phyloP scores from a whole-genome alignment of 1,140 invertebrate genomes.

The Apis laboriosa region DNA sequence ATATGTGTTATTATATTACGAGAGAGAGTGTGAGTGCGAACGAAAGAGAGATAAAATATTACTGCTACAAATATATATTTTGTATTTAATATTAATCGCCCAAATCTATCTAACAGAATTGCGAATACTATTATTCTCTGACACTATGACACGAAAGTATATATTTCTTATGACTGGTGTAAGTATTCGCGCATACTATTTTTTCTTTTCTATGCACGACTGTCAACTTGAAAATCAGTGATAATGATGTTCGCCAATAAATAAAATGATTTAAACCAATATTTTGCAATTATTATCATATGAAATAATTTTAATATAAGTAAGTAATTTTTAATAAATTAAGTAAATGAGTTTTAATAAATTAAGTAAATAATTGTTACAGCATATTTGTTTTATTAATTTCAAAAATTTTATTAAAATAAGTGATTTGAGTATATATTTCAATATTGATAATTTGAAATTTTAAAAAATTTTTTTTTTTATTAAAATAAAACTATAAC shows the following conservation, averaged over 20 bases:
- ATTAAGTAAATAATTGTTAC: no score
- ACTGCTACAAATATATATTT: slow-evolving; percentile 77
- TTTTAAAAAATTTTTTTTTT: no score
- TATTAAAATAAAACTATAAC: background rate
- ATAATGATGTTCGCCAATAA: slow-evolving; percentile 67
- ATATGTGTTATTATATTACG: slow-evolving; percentile 73
- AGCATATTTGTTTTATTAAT: no score
- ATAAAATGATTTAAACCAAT: slow-evolving; percentile 54
- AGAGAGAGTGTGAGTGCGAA: slow-evolving; percentile 53
- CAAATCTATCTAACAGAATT: slow-evolving; percentile 71
- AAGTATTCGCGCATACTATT: slow-evolving; percentile 71
- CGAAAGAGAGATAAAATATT: slow-evolving; percentile 51
- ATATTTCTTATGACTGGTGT: slow-evolving; percentile 71
- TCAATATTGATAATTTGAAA: no score
- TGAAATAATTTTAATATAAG: background rate
- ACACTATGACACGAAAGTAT: slow-evolving; percentile 68
- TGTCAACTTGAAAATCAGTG: slow-evolving; percentile 70
- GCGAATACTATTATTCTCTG: slow-evolving; percentile 70
- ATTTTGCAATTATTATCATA: background rate
- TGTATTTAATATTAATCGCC: slow-evolving; percentile 77
- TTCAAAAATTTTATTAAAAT: no score
- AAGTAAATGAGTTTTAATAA: no score
- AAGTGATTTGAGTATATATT: no score
- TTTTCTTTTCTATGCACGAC: slow-evolving; percentile 70
- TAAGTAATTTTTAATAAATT: background rate